Percentiles rank a stretch among this genome's conserved stretches.
These are phyloP conservation scores for Phylloscopus whistleri DNA, from an alignment of 2,113 vertebrate species.

Conservation along the genomic window DNA sequence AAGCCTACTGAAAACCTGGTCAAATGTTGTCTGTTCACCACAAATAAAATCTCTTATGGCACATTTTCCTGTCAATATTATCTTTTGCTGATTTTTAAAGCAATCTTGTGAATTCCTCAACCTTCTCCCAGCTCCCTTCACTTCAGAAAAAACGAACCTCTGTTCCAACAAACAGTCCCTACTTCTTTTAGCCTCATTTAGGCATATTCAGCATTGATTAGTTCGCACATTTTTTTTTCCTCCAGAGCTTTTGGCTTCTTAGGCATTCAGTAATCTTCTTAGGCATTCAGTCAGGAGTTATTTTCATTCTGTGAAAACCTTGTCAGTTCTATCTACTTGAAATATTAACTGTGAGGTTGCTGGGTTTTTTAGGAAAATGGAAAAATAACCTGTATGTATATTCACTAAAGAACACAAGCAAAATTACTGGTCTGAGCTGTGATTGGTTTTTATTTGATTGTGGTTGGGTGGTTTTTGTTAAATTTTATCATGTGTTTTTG, in stretches of 20 bases:
- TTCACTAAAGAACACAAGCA: not conserved
- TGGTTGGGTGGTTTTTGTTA: not conserved
- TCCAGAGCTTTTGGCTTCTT: slow-evolving; percentile 5
- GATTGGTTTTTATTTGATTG: not conserved
- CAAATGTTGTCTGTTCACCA: not conserved
- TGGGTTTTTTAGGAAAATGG: not conserved
- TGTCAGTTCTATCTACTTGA: not conserved
- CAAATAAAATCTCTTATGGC: not conserved
- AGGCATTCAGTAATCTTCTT: slow-evolving; percentile 16
- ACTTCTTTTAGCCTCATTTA: not conserved
- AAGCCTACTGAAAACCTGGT: not conserved
- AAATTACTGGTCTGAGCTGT: not conserved
- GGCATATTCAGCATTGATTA: slow-evolving; percentile 25
- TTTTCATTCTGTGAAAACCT: not conserved
- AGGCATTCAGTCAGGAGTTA: slow-evolving; percentile 6
- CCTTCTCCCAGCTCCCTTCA: not conserved
- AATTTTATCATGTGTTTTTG: not conserved
- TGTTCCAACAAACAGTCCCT: slow-evolving; percentile 13
- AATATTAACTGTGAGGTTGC: not conserved
- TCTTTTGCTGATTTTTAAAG: not conserved
- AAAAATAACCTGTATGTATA: not conserved
- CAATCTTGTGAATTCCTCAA: not conserved
- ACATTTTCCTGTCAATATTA: slow-evolving; percentile 19
- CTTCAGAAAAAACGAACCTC: not conserved
- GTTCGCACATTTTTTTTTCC: not conserved